A percentile compares a stretch with the other conserved stretches of the same genome.
These are phyloP conservation scores for Labeo catla DNA, from an alignment of 2,113 vertebrate genomes.

Conservation along the genomic window DNA sequence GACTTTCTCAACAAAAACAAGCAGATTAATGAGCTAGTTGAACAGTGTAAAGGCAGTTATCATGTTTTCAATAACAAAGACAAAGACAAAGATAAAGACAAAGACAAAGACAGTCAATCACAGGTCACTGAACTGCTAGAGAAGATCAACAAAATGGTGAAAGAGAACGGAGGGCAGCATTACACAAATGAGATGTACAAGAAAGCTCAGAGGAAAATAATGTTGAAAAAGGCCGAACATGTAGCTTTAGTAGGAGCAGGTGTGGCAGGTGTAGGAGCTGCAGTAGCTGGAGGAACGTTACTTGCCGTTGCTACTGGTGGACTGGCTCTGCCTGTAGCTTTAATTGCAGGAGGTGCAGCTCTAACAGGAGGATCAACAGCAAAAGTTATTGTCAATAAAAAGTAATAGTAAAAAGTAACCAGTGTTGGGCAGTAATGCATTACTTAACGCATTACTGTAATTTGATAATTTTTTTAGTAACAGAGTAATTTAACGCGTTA, in stretches of 20 bases:
- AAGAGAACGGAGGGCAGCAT: conserved; percentile 66
- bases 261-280: no score
- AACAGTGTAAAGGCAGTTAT: conserved; percentile 68
- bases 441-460: no score
- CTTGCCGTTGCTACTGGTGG: no score
- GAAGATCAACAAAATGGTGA: conserved; percentile 70
- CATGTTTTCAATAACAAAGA: conserved; percentile 74
- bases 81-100: conserved; percentile 62
- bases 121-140: conserved; percentile 68
- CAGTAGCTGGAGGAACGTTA: no score
- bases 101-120: conserved; percentile 54
- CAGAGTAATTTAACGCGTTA: no score
- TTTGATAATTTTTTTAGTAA: no score
- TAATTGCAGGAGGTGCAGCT: neutral
- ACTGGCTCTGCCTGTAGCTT: neutral
- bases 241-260: no score
- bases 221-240: conserved; percentile 51
- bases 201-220: neutral
- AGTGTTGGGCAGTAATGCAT: no score
- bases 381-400: neutral
- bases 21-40: conserved; percentile 65
- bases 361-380: neutral
- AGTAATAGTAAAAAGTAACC: no score
- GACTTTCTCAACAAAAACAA: conserved; percentile 58
- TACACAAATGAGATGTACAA: conserved; percentile 70